Evolutionary conservation across 2,888 invertebrate species (phyloP).

Genomic region (Apeira syringaria): DNA sequence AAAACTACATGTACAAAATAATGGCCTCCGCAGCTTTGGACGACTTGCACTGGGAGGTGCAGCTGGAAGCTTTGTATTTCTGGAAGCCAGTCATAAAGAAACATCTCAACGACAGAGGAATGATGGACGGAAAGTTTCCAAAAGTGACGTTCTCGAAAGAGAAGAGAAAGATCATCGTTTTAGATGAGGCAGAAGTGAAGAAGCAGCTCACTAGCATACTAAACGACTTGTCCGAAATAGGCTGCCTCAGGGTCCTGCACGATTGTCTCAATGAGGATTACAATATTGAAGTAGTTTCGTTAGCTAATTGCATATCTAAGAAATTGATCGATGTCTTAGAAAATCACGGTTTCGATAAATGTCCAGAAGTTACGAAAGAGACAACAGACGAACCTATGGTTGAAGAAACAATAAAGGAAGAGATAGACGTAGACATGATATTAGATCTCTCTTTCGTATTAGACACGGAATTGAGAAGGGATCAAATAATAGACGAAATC

Average conservation of each 20-base stretch:
- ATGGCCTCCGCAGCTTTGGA: conserved; percentile 84
- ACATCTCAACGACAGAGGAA: conserved; percentile 77
- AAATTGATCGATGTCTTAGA: conserved; percentile 74
- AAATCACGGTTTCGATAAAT: conserved; percentile 63
- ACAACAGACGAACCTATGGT: conserved; percentile 7
- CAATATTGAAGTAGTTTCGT: conserved; percentile 86
- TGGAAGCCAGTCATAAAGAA: conserved; percentile 86
- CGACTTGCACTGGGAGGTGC: conserved; percentile 91
- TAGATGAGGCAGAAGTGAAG: conserved; percentile 85
- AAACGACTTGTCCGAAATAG: conserved; percentile 83
- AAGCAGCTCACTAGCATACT: conserved; percentile 84
- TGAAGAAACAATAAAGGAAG: conserved; percentile 2
- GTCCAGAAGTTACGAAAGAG: neutral
- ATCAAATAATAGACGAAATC: conserved; percentile 81
- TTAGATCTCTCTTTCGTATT: conserved; percentile 16
- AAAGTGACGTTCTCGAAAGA: conserved; percentile 89
- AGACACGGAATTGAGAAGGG: conserved; percentile 16
- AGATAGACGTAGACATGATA: conserved; percentile 9
- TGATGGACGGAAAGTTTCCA: conserved; percentile 89
- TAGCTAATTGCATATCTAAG: conserved; percentile 76
- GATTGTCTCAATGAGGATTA: conserved; percentile 85
- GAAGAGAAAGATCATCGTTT: conserved; percentile 86
- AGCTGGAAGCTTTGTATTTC: conserved; percentile 85
- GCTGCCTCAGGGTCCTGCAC: conserved; percentile 86
- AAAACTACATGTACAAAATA: conserved; percentile 77